Base-by-base conservation (phyloP, 2,888 invertebrate species). In the Chorisops tibialis region DNA sequence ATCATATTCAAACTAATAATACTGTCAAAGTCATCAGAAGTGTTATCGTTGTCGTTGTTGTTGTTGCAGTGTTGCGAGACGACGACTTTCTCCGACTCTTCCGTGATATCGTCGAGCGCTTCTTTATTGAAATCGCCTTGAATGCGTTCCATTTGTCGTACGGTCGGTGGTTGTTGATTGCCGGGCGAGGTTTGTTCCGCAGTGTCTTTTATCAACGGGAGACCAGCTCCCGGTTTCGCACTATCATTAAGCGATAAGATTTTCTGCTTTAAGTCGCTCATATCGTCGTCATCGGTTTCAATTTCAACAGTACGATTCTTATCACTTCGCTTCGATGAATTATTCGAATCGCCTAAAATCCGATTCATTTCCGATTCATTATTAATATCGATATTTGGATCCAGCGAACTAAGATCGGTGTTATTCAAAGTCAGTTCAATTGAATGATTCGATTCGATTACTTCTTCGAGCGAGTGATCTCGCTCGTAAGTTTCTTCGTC, bases 41-140 rank as follows among this genome's bases (percentile, higher is more conserved):
- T 63, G 24, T 47, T 62, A 45, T 67, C 59, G 30, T 47, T 62
- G 37, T 65, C 50, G 16, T 2, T 7, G 48, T 49, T 41, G n/a
- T n/a, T n/a, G n/a, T 49, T 39, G 75, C 74, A 1, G 71, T 67
- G 39, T 41, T 39, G 47, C 19, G 58, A 59, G n/a, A 12, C n/a
- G n/a, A n/a, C n/a, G 12, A 9, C 41, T 0, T 72, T 71, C 62
- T 78, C 78, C 60, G 77, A 77, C 67, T 77, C 79, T 62, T 78
- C 78, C 1, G 79, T 76, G 6, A 78, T 78, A 64, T 79, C 78
- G 59, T 79, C 78, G 3, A 78, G 71, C 11, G 73, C 69, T 66
- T 78, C 78, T 65, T 77, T 78, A 51, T 69, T 70, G 35, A 73
- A 75, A 35, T 78, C 77, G 1, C 68, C 67, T 0, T 75, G 69